Conservation (phyloP, 2,888 invertebrate species). For the Troides helena region DNA sequence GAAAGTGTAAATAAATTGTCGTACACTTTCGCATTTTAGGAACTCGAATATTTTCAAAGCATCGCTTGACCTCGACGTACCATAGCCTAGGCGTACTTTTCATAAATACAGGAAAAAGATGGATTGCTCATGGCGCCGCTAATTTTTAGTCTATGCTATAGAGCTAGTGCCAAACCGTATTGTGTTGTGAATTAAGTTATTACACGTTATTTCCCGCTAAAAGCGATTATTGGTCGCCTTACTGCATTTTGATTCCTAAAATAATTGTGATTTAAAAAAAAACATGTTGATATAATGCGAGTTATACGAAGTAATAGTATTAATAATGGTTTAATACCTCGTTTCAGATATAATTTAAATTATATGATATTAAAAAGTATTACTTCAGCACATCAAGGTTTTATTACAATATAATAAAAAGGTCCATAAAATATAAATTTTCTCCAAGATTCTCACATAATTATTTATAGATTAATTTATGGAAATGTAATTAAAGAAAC, state of each 20-base stretch:
- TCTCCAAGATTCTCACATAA: too few species aligned
- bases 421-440: too few species aligned
- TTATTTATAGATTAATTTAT: too few species aligned
- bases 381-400: not conserved
- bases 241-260: constrained; percentile 53
- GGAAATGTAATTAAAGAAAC: too few species aligned
- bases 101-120: too few species aligned
- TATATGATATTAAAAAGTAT: constrained; percentile 21
- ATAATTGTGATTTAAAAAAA: constrained; percentile 63
- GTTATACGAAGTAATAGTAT: constrained; percentile 3
- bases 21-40: not conserved
- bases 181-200: constrained; percentile 49
- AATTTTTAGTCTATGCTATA: constrained; percentile 45
- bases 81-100: constrained; percentile 10
- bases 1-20: too few species aligned
- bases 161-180: constrained; percentile 61
- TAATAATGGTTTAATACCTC: not conserved
- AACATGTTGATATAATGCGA: constrained; percentile 33
- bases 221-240: constrained; percentile 51
- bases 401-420: too few species aligned
- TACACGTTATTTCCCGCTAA: constrained; percentile 53
- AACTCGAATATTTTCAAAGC: constrained; percentile 15
- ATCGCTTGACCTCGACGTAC: constrained; percentile 1
- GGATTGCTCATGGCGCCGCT: constrained; percentile 22
- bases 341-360: constrained; percentile 14